A percentile compares a stretch with the other conserved stretches of the same genome.
Conservation (phyloP, 2,113 vertebrate genomes). For the Arvicanthis niloticus region DNA sequence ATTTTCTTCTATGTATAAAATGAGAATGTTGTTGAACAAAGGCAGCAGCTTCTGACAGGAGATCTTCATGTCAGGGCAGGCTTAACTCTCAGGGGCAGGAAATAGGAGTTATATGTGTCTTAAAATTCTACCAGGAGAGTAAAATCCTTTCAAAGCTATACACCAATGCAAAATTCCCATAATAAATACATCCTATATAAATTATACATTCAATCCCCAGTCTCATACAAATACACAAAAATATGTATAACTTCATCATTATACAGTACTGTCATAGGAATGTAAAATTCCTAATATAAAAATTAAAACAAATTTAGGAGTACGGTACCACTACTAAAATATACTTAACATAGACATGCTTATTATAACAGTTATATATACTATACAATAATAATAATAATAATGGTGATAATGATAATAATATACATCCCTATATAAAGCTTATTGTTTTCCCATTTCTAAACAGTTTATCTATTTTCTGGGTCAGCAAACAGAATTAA, state of each 20-base stretch:
- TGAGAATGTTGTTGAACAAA: neutral
- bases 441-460: neutral
- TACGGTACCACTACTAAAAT: neutral
- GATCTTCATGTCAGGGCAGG: no score
- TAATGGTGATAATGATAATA: neutral
- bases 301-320: slow-evolving; percentile 11
- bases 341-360: neutral
- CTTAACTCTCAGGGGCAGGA: neutral
- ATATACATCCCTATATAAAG: neutral
- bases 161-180: neutral
- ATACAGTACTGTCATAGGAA: neutral
- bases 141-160: neutral
- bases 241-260: neutral
- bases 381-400: neutral
- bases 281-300: neutral
- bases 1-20: neutral
- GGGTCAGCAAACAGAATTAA: neutral
- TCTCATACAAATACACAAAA: neutral
- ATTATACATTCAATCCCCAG: neutral
- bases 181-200: neutral
- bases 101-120: neutral
- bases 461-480: neutral
- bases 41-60: neutral
- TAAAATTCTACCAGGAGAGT: neutral
- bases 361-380: neutral